Base-by-base conservation (phyloP, 1,140 invertebrate species). In the Capitella teleta region DNA sequence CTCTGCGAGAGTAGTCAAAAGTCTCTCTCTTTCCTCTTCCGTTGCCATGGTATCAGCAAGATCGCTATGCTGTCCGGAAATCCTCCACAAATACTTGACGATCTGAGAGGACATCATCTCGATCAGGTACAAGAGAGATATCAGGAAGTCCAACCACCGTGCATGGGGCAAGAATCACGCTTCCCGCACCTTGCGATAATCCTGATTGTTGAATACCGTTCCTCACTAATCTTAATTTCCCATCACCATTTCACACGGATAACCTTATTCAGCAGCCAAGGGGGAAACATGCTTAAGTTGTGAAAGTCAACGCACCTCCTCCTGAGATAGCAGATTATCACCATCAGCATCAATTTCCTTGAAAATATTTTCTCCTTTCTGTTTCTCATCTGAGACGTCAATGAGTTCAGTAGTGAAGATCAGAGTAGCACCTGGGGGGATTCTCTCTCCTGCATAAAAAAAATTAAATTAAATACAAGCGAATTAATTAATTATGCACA, bases 301-400 rank as follows among this genome's bases (percentile, higher is more conserved):
- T 32, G 12, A 23, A 25, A 51, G 4, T 45, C 3, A 19, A 38
- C 28, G 80, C 81, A 93, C 88, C 82, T 95, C 91, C 78, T 95
- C 89, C 66, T 86, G 79, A 47, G 88, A 91, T 47, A 96, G 77
- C 72, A 85, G 81, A 64, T 88, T 86, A 77, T 96, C 88, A 54
- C 80, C 76, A 68, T 96, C 83, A 40, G 77, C 74, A 67, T 96
- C 92, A 64, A 96, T 95, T 75, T 94, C 87, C 68, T 93, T 94
- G 78, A 96, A 96, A 16, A 96, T 87, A 68, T 96, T 96, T 45
- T 86, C 85, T 34, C 82, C 81, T 44, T 87, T 82, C 26, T 85
- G 82, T 0, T 86, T 81, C 60, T 91, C 85, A 40, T 87, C 85
- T 64, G 16, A 16, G 26, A 47, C 36, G 30, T 19, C 45, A 16